These are phyloP conservation scores for Pteruthius melanotis DNA, from an alignment of 2,113 vertebrate genomes.

Conservation along the genomic window DNA sequence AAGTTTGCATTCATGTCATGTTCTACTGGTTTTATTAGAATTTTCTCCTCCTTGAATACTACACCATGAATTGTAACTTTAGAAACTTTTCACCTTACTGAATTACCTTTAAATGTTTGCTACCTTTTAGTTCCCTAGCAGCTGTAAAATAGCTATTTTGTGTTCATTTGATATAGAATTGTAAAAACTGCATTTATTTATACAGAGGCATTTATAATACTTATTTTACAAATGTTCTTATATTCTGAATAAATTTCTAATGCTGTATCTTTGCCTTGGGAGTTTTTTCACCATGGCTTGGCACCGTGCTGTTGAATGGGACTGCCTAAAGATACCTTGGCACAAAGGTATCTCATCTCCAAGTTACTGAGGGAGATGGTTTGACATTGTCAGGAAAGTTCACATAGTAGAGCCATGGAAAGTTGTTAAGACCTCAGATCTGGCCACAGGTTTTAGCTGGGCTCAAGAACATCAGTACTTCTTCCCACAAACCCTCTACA, in stretches of 20 bases:
- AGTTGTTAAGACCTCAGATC: neutral
- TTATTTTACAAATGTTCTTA: conserved; percentile 84
- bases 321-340: neutral
- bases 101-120: conserved; percentile 51
- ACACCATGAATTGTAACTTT: conserved; percentile 34
- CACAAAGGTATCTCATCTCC: neutral
- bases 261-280: conserved; percentile 13
- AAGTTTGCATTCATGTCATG: conserved; percentile 52
- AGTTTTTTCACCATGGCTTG: neutral
- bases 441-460: neutral
- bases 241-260: conserved; percentile 88
- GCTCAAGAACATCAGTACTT: neutral
- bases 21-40: conserved; percentile 42
- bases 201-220: conserved; percentile 86
- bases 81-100: neutral
- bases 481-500: neutral
- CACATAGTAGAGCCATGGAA: fast-evolving
- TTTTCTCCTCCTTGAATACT: conserved; percentile 35
- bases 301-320: neutral
- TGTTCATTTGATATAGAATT: conserved; percentile 80
- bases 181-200: conserved; percentile 83
- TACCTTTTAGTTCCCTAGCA: conserved; percentile 68
- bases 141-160: conserved; percentile 75
- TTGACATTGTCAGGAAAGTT: neutral
- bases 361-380: neutral